phyloP scores from a whole-genome alignment of 2,797 vertebrate genomes.

The Siniperca scherzeri region DNA sequence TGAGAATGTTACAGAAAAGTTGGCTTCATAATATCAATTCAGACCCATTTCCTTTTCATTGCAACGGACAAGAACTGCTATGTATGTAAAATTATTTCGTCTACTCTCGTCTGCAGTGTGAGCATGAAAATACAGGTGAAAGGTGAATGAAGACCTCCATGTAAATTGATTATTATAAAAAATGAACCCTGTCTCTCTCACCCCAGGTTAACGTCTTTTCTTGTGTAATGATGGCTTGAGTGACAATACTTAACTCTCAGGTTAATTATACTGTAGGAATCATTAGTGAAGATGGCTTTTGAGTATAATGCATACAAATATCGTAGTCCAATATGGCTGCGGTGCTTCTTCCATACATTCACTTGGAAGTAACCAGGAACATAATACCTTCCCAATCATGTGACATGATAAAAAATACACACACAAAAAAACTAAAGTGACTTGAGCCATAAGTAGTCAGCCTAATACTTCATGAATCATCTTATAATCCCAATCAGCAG shows the following conservation, averaged over 20 bases:
- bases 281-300: slow-evolving; percentile 11
- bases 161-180: slow-evolving; percentile 40
- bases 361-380: background rate
- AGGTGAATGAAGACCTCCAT: slow-evolving; percentile 9
- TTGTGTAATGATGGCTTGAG: slow-evolving; percentile 11
- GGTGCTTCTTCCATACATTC: background rate
- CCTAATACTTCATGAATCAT: background rate
- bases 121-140: slow-evolving; percentile 2
- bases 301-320: slow-evolving; percentile 4
- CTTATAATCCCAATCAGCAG: slow-evolving; percentile 10
- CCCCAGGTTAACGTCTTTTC: slow-evolving; percentile 32
- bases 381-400: background rate
- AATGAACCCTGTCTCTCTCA: slow-evolving; percentile 27
- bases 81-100: background rate
- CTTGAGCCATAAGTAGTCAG: background rate
- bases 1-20: background rate
- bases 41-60: background rate
- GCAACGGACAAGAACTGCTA: background rate
- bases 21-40: background rate
- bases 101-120: background rate
- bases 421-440: background rate
- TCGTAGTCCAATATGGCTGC: no score
- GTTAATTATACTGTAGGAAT: slow-evolving; percentile 15
- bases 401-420: background rate
- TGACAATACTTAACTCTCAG: slow-evolving; percentile 26